phyloP scores from a whole-genome alignment of 92 coral and sea anemone species.

The Diadumene lineata region DNA sequence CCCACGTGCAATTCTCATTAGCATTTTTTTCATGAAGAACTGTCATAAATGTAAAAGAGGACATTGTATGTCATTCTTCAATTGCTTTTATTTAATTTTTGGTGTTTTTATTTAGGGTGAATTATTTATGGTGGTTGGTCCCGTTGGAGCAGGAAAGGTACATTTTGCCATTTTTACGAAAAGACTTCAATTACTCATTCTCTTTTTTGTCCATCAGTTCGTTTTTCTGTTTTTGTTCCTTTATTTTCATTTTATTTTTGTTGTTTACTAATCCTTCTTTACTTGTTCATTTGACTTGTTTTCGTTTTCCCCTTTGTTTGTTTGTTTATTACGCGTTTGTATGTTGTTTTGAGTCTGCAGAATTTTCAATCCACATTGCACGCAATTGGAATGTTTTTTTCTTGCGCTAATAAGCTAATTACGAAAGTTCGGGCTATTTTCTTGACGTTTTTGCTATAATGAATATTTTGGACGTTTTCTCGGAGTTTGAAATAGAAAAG shows the following conservation, averaged over 20 bases:
- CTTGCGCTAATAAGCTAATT: too few relatives aligned
- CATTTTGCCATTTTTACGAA: too few relatives aligned
- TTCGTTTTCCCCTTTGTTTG: background rate
- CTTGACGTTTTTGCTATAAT: too few relatives aligned
- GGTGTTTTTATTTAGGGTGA: slow-evolving; percentile 66
- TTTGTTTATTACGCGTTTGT: background rate
- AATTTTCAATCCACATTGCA: too few relatives aligned
- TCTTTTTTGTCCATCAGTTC: background rate
- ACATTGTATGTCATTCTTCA: background rate
- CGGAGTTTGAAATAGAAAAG: too few relatives aligned
- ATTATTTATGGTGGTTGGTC: slow-evolving; percentile 85
- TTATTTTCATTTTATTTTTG: background rate
- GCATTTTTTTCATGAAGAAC: background rate
- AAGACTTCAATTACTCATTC: background rate
- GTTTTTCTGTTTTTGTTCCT: background rate
- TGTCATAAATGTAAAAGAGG: background rate
- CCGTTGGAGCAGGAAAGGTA: slow-evolving; percentile 98
- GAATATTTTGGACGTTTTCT: too few relatives aligned
- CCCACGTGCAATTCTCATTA: too few relatives aligned
- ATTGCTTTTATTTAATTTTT: background rate
- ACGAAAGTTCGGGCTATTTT: too few relatives aligned
- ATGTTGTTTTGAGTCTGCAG: slow-evolving; percentile 50
- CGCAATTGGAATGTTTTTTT: too few relatives aligned
- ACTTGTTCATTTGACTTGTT: background rate
- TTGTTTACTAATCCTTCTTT: background rate